Evolutionary conservation across 2,888 invertebrate genomes (phyloP).

Genomic region (Cheilosia pagana): DNA sequence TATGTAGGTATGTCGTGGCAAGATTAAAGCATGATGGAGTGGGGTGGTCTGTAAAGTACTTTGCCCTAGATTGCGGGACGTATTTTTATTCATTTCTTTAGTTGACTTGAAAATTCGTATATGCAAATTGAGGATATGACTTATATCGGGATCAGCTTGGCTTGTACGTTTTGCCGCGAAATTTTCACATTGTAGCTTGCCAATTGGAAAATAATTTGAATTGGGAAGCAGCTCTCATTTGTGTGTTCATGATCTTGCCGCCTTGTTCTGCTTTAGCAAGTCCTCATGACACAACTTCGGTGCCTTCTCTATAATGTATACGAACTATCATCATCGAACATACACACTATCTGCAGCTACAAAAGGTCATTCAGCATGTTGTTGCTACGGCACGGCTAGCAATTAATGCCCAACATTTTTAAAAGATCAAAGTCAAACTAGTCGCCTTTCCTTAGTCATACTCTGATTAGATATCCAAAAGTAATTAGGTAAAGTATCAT

Average conservation of each 20-base stretch:
- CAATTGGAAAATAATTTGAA: too few species aligned
- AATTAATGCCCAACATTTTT: background rate
- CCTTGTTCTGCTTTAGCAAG: too few species aligned
- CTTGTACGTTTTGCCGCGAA: too few species aligned
- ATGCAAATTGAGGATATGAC: too few species aligned
- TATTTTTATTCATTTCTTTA: background rate
- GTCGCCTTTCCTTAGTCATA: conserved; percentile 10
- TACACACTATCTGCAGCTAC: background rate
- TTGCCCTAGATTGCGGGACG: background rate
- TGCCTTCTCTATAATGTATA: too few species aligned
- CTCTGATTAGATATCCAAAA: conserved; percentile 43
- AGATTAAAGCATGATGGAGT: background rate
- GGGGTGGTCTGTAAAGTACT: background rate
- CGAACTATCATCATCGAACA: too few species aligned
- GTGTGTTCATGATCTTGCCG: too few species aligned
- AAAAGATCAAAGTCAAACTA: background rate
- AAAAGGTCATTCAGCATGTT: background rate
- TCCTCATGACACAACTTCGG: too few species aligned
- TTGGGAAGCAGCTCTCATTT: too few species aligned
- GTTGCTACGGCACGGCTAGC: background rate
- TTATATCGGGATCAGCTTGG: too few species aligned
- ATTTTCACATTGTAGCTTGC: too few species aligned
- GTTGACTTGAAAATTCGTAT: too few species aligned
- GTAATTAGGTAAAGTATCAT: conserved; percentile 5
- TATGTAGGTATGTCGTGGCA: background rate